A percentile compares a stretch with the other conserved stretches of the same genome.
phyloP scores from a whole-genome alignment of 2,888 invertebrate genomes.

The Lasioglossum leucozonium region DNA sequence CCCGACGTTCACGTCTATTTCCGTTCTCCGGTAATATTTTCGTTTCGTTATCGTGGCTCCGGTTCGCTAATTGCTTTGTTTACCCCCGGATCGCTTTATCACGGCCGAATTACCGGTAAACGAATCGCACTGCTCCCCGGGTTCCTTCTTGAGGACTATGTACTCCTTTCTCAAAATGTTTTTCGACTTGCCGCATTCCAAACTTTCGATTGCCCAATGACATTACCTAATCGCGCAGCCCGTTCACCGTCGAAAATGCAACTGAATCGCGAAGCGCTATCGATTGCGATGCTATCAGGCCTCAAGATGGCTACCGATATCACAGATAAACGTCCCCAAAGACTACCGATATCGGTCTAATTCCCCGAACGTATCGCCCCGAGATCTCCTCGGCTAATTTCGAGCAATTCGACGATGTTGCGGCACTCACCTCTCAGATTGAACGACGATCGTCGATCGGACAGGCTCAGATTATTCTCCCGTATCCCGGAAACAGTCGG shows the following conservation, averaged over 20 bases:
- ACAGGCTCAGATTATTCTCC: neutral
- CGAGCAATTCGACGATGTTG: neutral
- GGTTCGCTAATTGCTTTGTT: conserved; percentile 23
- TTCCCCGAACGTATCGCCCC: neutral
- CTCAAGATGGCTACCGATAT: conserved; percentile 48
- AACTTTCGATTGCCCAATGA: conserved; percentile 17
- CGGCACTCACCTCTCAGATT: conserved; percentile 64
- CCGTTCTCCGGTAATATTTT: conserved; percentile 30
- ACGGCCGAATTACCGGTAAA: neutral
- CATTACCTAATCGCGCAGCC: conserved; percentile 23
- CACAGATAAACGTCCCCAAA: neutral
- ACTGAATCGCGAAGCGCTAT: conserved; percentile 40
- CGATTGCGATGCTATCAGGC: conserved; percentile 43
- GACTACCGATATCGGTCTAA: neutral
- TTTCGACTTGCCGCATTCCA: neutral
- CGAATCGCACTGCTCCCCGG: neutral
- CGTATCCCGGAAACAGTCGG: neutral
- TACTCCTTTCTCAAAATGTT: neutral
- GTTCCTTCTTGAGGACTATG: neutral
- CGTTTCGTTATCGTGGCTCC: conserved; percentile 36
- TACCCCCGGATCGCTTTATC: conserved; percentile 15
- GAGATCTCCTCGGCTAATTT: neutral
- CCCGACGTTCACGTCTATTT: conserved; percentile 19
- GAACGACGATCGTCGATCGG: neutral
- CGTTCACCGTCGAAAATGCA: conserved; percentile 36